Evolutionary conservation across 2,888 invertebrate genomes (phyloP), one percentile per base, ranked within the genome.

Genomic region (Mystacides longicornis): DNA sequence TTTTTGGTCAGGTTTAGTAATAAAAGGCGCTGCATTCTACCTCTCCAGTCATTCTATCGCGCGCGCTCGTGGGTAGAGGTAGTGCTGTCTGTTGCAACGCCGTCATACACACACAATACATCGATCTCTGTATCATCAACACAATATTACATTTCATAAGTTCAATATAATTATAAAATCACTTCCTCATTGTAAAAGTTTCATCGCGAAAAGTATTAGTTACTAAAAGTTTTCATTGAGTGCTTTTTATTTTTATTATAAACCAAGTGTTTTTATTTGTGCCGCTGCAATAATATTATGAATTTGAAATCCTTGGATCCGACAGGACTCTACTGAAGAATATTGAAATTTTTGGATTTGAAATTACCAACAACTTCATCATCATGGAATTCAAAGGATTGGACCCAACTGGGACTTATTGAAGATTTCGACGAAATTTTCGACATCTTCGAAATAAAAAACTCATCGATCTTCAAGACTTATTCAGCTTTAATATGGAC

Each of bases 351-450:
- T 45, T 7, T 45, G 43, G 14, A 16, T 43, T 5, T 7, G 4
- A 5, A 16, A 27, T 27, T 43, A 31, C 31, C 16, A 20, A 45
- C 5, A 19, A 22, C 48, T 47, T n/a, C 37, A 51, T 9, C 46
- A 51, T 55, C 50, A 50, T 46, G 19, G 45, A 42, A 20, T n/a
- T 48, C 20, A 52, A 49, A 49, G 49, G 42, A 22, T 56, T 57
- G 47, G 57, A 57, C 21, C 57, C 57, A 1, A 57, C 57, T 20
- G 57, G 57, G 22, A 27, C 51, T 5, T 57, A 57, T 31, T 53
- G 48, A 53, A 22, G 37, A 3, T 37, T 3, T 14, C 37, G 14
- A 16, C 37, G 3, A 5, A 27, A 3, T 37, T 37, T 37, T 3
- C 37, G 16, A 37, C 11, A 27, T 27, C 11, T 27, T 27, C 11